Percentiles rank a stretch among this genome's conserved stretches.
Evolutionary conservation across 2,113 vertebrate species (phyloP).

Genomic region (Pelmatolapia mariae): DNA sequence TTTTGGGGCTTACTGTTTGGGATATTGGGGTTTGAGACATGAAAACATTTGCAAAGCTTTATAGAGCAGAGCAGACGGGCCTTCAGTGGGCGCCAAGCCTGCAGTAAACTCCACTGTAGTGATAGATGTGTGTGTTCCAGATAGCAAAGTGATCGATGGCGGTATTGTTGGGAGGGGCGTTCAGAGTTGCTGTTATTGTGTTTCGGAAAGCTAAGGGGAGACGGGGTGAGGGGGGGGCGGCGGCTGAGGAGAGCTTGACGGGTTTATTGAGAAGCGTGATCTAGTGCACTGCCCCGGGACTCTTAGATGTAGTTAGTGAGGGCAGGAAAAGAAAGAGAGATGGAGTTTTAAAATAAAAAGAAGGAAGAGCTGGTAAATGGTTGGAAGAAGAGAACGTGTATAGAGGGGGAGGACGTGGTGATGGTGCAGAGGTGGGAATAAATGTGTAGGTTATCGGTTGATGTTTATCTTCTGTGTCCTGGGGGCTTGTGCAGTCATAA

Average conservation of each 20-base stretch:
- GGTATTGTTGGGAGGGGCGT: constrained; percentile 40
- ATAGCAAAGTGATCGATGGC: constrained; percentile 54
- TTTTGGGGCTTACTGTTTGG: background rate
- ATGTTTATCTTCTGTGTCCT: constrained; percentile 60
- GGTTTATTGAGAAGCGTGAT: constrained; percentile 71
- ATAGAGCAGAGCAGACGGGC: background rate
- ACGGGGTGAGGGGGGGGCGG: background rate
- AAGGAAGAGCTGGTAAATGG: background rate
- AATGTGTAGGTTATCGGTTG: constrained; percentile 56
- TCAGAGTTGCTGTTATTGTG: constrained; percentile 52
- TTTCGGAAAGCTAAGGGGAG: constrained; percentile 39
- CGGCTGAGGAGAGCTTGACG: constrained; percentile 32
- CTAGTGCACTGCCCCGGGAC: constrained; percentile 60
- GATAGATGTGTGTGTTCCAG: constrained; percentile 47
- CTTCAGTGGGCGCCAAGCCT: background rate
- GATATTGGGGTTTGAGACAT: background rate
- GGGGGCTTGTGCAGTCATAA: constrained; percentile 57
- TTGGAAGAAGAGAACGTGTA: background rate
- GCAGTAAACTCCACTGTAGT: constrained; percentile 1
- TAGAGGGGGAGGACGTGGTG: constrained; percentile 20
- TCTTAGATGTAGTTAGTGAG: constrained; percentile 58
- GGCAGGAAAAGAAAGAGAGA: background rate
- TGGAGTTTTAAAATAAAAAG: background rate
- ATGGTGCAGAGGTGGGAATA: constrained; percentile 49
- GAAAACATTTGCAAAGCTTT: background rate